Base-by-base conservation (phyloP, 2,113 vertebrate species). In the Epinephelus moara region DNA sequence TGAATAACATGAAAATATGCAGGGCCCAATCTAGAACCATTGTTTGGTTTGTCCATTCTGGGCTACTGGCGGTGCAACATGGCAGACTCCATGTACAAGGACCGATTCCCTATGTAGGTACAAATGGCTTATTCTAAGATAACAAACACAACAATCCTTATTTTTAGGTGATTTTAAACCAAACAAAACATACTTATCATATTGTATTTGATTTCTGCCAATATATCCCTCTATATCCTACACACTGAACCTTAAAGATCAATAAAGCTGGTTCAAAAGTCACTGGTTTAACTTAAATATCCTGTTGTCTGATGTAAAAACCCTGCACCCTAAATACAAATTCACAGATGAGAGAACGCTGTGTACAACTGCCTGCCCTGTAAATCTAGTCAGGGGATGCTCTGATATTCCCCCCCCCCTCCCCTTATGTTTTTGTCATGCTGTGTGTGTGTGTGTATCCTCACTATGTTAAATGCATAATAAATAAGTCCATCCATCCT, bases 391-490 rank as follows among this genome's bases (percentile, higher is more conserved):
- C 15, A 23, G 30, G 59, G 19, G 47, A 75, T 4, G 60, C 10
- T 64, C 19, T 23, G 47, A 40, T 64, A 19, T 8, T 9, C 19
- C 40, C 53, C 25, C 25, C 25, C 25, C 25, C 25, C n/a, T 62
- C 9, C 42, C 42, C 18, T 14, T 21, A 37, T 55, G 7, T 37
- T 15, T 33, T n/a, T 61, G 3, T n/a, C 18, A 18, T 30, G 66
- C 45, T 50, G 25, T 3, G 2, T 3, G 4, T 52, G 19, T 3
- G 4, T 52, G 19, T 23, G 52, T 18, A 62, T 18, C 27, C 47
- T 52, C n/a, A 13, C n/a, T 59, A 25, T 59, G 18, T 71, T 12
- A 21, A 73, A 49, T 49, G 72, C 17, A 74, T 23, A 50, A 74
- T 23, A 50, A 40, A 40, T 15, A 53, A 53, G 9, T 23, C 8